phyloP scores from a whole-genome alignment of 2,888 invertebrate genomes.

The Venustoraphidia nigricollis region DNA sequence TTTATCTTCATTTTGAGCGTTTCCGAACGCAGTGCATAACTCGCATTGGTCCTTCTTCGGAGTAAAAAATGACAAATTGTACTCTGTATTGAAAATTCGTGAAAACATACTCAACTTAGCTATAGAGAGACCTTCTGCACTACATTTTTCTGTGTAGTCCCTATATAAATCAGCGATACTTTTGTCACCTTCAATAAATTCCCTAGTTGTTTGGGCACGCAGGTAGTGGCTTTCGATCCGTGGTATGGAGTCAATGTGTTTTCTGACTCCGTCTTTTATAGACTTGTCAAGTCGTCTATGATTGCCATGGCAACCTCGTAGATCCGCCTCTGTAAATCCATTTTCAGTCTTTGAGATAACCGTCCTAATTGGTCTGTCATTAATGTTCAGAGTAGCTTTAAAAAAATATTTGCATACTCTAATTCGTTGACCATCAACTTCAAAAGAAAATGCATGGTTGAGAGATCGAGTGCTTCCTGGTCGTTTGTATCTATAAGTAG shows the following conservation, averaged over 20 bases:
- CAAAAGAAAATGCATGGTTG: conserved; percentile 11
- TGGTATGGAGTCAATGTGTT: conserved; percentile 10
- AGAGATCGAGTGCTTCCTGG: too few relatives aligned
- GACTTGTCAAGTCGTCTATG: neutral
- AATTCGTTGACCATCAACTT: conserved; percentile 15
- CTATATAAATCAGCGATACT: neutral
- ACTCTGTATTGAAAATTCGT: neutral
- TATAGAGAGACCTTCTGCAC: neutral
- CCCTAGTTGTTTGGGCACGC: conserved; percentile 7
- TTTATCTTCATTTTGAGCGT: neutral
- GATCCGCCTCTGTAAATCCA: too few relatives aligned
- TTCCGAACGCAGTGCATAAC: neutral
- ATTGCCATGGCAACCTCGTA: neutral
- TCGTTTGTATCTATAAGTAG: too few relatives aligned
- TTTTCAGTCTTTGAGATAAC: conserved; percentile 9
- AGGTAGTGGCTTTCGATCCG: conserved; percentile 10
- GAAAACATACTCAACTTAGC: neutral
- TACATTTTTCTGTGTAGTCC: neutral
- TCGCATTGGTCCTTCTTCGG: neutral
- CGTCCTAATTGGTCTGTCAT: conserved; percentile 6
- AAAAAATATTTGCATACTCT: conserved; percentile 8
- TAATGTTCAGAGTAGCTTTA: conserved; percentile 6
- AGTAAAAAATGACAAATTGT: neutral
- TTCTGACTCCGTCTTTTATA: conserved; percentile 3
- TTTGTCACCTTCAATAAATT: conserved; percentile 10